These are phyloP conservation scores for Hycleus cichorii DNA, from an alignment of 1,140 invertebrate genomes.

Conservation along the genomic window DNA sequence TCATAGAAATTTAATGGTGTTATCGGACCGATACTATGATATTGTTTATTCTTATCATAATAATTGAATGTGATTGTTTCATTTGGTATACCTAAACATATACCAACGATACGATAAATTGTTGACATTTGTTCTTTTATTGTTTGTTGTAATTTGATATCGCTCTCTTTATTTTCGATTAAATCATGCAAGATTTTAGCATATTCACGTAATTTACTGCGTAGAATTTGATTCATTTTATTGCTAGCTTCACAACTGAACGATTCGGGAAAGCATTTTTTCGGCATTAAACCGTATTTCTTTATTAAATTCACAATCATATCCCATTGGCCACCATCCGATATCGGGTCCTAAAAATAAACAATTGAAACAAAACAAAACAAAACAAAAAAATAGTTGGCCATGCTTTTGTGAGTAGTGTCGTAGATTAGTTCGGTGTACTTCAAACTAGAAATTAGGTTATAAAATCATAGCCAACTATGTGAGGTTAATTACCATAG, in stretches of 20 bases:
- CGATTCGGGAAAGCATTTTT: constrained; percentile 77
- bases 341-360: constrained; percentile 56
- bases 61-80: constrained; percentile 79
- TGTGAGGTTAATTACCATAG: too few species aligned
- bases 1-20: constrained; percentile 76
- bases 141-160: constrained; percentile 49
- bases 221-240: constrained; percentile 69
- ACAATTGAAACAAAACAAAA: background rate
- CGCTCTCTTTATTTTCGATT: constrained; percentile 48
- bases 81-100: constrained; percentile 72
- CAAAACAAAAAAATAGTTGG: too few species aligned
- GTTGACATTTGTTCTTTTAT: constrained; percentile 63
- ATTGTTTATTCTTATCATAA: constrained; percentile 79
- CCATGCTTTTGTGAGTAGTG: too few species aligned
- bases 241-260: constrained; percentile 65
- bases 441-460: too few species aligned
- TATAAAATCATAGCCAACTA: too few species aligned
- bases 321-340: constrained; percentile 88
- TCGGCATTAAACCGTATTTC: constrained; percentile 82
- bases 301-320: constrained; percentile 83
- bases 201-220: constrained; percentile 81
- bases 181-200: constrained; percentile 61
- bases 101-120: constrained; percentile 75
- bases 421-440: too few species aligned
- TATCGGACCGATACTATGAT: constrained; percentile 66